phyloP scores from a whole-genome alignment of 35 echinoderm and acorn worm genomes.

The Hemicentrotus pulcherrimus region DNA sequence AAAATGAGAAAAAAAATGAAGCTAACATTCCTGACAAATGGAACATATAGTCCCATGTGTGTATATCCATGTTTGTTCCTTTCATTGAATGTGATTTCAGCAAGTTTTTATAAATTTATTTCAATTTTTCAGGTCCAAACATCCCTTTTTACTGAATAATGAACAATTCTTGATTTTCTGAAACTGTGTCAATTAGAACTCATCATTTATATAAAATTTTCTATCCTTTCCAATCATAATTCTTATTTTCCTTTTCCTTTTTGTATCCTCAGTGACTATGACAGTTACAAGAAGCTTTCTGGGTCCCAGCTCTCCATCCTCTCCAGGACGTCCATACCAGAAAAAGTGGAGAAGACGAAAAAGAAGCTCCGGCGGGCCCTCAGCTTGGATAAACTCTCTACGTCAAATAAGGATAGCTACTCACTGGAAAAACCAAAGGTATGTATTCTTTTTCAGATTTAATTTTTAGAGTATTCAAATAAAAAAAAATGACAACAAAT shows the following conservation, averaged over 20 bases:
- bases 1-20: too few relatives aligned
- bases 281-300: conserved; percentile 72
- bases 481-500: too few relatives aligned
- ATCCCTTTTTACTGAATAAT: too few relatives aligned
- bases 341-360: conserved; percentile 94
- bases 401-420: conserved; percentile 40
- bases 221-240: not conserved
- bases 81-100: too few relatives aligned
- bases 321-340: conserved; percentile 81
- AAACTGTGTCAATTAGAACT: too few relatives aligned
- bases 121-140: too few relatives aligned
- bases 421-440: conserved; percentile 50
- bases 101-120: too few relatives aligned
- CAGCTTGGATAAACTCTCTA: conserved; percentile 81
- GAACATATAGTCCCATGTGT: too few relatives aligned
- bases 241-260: not conserved
- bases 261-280: conserved; percentile 63
- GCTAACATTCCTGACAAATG: too few relatives aligned
- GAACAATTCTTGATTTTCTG: too few relatives aligned
- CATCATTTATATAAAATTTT: not conserved
- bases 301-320: conserved; percentile 82
- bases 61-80: too few relatives aligned
- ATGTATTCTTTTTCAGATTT: not conserved
- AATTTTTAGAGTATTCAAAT: too few relatives aligned
- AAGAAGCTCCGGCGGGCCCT: conserved; percentile 87